Conservation (phyloP, 2,797 vertebrate species). For the Phoxinus dragarum region DNA sequence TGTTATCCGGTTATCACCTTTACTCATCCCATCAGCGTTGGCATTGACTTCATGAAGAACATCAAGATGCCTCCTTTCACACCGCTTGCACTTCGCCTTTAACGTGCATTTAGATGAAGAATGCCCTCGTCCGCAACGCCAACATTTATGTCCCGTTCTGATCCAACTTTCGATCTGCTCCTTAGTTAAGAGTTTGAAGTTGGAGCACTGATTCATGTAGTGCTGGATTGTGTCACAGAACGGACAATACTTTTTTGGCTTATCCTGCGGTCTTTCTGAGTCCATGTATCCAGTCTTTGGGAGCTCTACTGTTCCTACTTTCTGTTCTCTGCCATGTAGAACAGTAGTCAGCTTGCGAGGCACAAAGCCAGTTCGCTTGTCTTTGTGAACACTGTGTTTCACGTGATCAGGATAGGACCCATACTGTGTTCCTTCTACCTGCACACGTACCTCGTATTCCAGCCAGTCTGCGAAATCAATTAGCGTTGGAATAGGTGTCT, state of each 20-base stretch:
- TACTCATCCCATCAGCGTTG: too few species aligned
- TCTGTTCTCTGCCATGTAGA: not conserved
- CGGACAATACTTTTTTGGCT: conserved; percentile 52
- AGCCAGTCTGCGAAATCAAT: conserved; percentile 28
- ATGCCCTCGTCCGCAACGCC: too few species aligned
- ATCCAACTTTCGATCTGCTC: too few species aligned
- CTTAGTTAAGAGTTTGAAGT: too few species aligned
- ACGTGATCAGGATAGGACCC: not conserved
- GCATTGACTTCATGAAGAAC: too few species aligned
- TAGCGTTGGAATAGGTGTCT: not conserved
- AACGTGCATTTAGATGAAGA: too few species aligned
- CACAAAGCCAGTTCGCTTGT: not conserved
- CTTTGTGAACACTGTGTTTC: not conserved
- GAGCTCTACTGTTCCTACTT: not conserved
- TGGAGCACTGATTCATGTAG: too few species aligned
- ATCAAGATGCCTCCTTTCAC: too few species aligned
- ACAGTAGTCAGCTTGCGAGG: not conserved
- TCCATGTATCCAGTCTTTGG: not conserved
- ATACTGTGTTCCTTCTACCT: not conserved
- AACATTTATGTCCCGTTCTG: too few species aligned
- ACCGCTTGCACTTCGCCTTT: too few species aligned
- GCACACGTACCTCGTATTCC: conserved; percentile 3
- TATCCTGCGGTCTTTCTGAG: conserved; percentile 9
- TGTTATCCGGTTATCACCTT: too few species aligned
- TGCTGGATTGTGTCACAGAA: too few species aligned